These are phyloP conservation scores for Hypocryptadius cinnamomeus DNA, from an alignment of 2,113 vertebrate genomes.

Conservation along the genomic window DNA sequence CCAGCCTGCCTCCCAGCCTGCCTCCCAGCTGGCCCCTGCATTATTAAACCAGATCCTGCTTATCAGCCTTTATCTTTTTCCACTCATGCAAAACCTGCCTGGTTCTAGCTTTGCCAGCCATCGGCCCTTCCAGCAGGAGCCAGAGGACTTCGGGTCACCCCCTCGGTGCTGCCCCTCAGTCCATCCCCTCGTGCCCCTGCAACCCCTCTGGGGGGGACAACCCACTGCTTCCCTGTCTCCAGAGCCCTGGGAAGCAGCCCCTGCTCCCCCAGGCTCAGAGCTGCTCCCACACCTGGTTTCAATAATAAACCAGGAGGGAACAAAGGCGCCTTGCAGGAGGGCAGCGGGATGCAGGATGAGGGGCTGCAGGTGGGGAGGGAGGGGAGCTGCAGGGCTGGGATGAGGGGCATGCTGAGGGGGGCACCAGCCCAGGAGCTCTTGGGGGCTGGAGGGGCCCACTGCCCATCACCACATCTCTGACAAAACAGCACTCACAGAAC, in stretches of 20 bases:
- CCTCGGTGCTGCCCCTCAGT: rapidly evolving
- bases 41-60: neutral
- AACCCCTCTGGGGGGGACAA: neutral
- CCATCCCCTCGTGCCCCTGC: neutral
- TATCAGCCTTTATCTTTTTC: neutral
- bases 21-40: neutral
- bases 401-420: neutral
- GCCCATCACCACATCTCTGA: neutral
- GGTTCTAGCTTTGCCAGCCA: neutral
- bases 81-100: neutral
- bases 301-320: slow-evolving; percentile 52
- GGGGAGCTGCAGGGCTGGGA: neutral
- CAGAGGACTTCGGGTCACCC: neutral
- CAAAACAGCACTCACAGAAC: neutral
- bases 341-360: neutral
- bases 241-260: neutral
- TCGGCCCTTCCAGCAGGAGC: neutral
- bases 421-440: neutral
- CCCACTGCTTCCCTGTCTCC: rapidly evolving
- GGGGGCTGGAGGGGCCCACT: neutral
- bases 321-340: slow-evolving; percentile 49
- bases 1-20: neutral
- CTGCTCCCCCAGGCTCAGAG: neutral
- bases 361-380: slow-evolving; percentile 21
- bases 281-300: slow-evolving; percentile 59